Base-by-base conservation (phyloP, 2,888 invertebrate species). In the Anodontia alba region DNA sequence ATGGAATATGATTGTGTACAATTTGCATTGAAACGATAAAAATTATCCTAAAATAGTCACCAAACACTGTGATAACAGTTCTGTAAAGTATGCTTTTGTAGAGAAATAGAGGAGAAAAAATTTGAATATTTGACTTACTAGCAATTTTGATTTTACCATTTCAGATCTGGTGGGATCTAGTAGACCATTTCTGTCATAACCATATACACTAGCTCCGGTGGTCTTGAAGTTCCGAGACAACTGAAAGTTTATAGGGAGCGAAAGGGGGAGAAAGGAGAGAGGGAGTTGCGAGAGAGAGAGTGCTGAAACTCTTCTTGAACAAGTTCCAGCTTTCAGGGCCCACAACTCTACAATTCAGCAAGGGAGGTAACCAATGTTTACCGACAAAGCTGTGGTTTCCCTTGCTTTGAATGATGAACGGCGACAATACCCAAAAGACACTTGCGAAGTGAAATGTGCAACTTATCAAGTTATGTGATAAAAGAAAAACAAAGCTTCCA, bases 311-410 rank as follows among this genome's bases (percentile, higher is more conserved):
- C 54, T 54, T 54, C 54, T 54, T 54, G 20, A 54, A 23, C 26
- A 23, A 3, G 54, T 20, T 49, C n/a, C 49, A 49, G 49, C 5
- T 49, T 54, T 54, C 54, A 54, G 54, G 23, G 23, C 15, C 17
- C 23, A 54, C 54, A 54, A 54, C 54, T 54, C 54, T 54, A 26
- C 54, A 54, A 10, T 54, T 54, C 54, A 54, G 54, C 54, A 54
- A 54, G 54, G 54, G 54, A 26, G 54, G 54, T 8, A 54, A 54
- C 26, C 54, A 23, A 54, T 54, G 54, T 26, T 54, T 54, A 54
- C 10, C 7, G 54, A 7, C 26, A 23, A n/a, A 20, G n/a, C 49
- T 20, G 12, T 49, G 17, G 49, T 49, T 49, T 20, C 49, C 49
- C 49, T 49, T 49, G 49, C 5, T n/a, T n/a, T 49, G 49, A 49